phyloP scores from a whole-genome alignment of 2,113 vertebrate genomes.

The Etheostoma spectabile region DNA sequence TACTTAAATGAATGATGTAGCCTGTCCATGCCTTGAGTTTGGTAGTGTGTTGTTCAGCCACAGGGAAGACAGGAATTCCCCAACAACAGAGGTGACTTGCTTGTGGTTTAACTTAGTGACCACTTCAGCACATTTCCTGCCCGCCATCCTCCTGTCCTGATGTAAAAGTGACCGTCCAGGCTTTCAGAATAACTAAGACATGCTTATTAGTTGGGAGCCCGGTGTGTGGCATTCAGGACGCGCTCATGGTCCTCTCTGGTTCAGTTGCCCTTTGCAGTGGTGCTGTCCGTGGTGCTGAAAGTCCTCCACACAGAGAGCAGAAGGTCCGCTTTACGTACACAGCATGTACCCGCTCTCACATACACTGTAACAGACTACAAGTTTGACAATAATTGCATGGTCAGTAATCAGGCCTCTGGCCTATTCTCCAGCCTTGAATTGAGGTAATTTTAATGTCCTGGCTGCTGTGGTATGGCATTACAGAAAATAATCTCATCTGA shows the following conservation, averaged over 20 bases:
- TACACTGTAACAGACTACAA: neutral
- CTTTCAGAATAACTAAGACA: slow-evolving; percentile 27
- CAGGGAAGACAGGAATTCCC: neutral
- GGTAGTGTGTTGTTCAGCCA: neutral
- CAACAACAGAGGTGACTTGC: neutral
- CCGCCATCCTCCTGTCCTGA: neutral
- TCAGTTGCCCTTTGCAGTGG: slow-evolving; percentile 10
- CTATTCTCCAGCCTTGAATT: slow-evolving; percentile 34
- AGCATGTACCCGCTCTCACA: slow-evolving; percentile 3
- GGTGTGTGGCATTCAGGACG: slow-evolving; percentile 2
- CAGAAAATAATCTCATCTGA: slow-evolving; percentile 69
- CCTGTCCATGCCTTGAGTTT: neutral
- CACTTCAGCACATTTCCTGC: slow-evolving; percentile 10
- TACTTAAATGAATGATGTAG: too few species aligned
- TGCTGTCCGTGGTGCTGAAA: slow-evolving; percentile 55
- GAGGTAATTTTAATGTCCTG: slow-evolving; percentile 43
- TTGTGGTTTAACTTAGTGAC: neutral
- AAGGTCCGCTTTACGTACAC: slow-evolving; percentile 9
- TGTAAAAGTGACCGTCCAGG: slow-evolving; percentile 3
- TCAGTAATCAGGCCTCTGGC: slow-evolving; percentile 54
- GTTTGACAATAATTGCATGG: slow-evolving; percentile 49
- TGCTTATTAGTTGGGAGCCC: slow-evolving; percentile 10
- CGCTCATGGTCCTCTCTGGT: neutral
- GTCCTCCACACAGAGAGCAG: slow-evolving; percentile 27
- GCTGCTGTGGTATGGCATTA: slow-evolving; percentile 24